Conservation (phyloP, 2,888 invertebrate species). For the Drosophila paranaensis region DNA sequence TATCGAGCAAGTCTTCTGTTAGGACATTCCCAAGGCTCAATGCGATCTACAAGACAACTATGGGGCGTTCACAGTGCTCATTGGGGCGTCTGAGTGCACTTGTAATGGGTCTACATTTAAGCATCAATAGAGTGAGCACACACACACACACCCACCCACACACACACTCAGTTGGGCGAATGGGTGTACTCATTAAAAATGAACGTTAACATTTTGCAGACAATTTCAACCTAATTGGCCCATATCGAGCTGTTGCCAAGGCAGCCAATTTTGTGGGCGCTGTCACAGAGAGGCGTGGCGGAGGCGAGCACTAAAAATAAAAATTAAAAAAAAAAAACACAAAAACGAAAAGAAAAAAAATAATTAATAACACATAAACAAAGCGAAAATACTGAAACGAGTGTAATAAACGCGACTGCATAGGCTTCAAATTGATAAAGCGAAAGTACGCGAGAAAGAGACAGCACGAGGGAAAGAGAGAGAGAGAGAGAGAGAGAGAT, state of each 20-base stretch:
- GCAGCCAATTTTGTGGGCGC: slow-evolving; percentile 24
- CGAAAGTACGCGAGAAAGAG: not conserved
- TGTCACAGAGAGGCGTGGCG: not conserved
- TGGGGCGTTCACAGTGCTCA: not conserved
- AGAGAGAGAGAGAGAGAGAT: not conserved
- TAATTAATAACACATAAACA: slow-evolving; percentile 60
- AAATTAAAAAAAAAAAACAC: slow-evolving; percentile 5
- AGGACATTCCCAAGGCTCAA: not conserved
- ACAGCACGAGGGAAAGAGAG: not conserved
- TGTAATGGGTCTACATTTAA: slow-evolving; percentile 3
- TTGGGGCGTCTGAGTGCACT: not conserved
- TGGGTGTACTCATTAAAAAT: slow-evolving; percentile 53
- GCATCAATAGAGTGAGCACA: slow-evolving; percentile 22
- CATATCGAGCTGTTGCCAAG: slow-evolving; percentile 48
- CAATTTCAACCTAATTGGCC: slow-evolving; percentile 75
- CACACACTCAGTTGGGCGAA: slow-evolving; percentile 23
- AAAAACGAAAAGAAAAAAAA: slow-evolving; percentile 21
- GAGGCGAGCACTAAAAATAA: not conserved
- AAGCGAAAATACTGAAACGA: slow-evolving; percentile 40
- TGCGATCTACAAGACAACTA: not conserved
- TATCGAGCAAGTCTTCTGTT: not conserved
- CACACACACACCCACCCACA: not conserved
- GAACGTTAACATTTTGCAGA: slow-evolving; percentile 69
- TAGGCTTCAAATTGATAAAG: slow-evolving; percentile 2
- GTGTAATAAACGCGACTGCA: slow-evolving; percentile 1